A percentile compares a stretch with the other conserved stretches of the same genome.
Conservation (phyloP, 2,797 vertebrate species). For the Sarcophilus harrisii region DNA sequence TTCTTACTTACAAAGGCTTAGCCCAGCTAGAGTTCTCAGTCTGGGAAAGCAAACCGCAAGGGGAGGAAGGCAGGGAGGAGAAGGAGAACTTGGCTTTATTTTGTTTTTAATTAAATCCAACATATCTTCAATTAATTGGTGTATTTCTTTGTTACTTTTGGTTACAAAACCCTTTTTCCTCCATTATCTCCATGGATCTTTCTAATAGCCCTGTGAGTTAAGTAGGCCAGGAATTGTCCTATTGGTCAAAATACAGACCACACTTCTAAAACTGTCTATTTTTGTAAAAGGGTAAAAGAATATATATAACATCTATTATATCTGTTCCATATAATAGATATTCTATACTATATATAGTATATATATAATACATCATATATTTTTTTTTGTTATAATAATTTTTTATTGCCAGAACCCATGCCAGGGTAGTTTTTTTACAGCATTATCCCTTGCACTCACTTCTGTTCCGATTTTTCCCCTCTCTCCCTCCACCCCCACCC, state of each 20-base stretch:
- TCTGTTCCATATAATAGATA: not conserved
- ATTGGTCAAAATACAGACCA: not conserved
- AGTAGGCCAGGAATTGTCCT: not conserved
- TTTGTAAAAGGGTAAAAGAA: not conserved
- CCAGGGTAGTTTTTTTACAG: too few species aligned
- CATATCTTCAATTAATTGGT: not conserved
- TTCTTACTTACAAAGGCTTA: conserved; percentile 41
- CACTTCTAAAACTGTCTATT: not conserved
- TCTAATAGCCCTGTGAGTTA: not conserved
- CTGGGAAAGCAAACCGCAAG: not conserved
- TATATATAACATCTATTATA: not conserved
- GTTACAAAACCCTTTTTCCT: not conserved
- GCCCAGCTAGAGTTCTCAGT: conserved; percentile 8
- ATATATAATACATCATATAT: too few species aligned
- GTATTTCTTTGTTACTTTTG: not conserved
- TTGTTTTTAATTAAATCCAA: conserved; percentile 38
- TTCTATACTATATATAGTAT: too few species aligned
- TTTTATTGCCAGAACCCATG: too few species aligned
- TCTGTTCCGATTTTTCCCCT: too few species aligned
- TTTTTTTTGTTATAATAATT: too few species aligned
- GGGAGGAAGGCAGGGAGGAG: not conserved
- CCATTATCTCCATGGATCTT: not conserved
- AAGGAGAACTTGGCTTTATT: not conserved
- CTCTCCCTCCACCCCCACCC: too few species aligned
- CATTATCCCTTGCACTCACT: too few species aligned